A percentile compares a stretch with the other conserved stretches of the same genome.
Conservation (phyloP, 2,888 invertebrate genomes). For the Amblyjoppa proteus region DNA sequence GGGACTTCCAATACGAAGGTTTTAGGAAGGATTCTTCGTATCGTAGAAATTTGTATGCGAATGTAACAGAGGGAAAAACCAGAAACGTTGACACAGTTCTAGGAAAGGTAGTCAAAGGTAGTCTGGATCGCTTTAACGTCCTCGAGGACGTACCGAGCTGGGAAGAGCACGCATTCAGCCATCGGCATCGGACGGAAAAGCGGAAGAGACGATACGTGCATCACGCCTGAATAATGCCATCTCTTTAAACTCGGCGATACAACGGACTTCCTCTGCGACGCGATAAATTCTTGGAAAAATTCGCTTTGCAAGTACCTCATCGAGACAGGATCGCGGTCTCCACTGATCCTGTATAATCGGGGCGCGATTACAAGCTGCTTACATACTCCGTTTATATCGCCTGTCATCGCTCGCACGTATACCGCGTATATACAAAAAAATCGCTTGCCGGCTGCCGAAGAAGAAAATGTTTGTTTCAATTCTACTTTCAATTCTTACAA, state of each 20-base stretch:
- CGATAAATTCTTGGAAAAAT: background rate
- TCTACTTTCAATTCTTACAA: no score
- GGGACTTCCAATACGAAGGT: background rate
- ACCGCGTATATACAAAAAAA: no score
- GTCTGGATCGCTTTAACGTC: conserved; percentile 54
- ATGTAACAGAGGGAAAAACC: no score
- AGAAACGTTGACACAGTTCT: no score
- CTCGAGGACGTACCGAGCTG: conserved; percentile 8
- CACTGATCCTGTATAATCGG: background rate
- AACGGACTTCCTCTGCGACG: background rate
- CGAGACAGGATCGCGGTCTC: background rate
- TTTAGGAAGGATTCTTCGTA: no score
- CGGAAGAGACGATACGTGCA: conserved; percentile 3
- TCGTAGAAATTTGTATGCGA: no score
- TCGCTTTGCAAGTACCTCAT: background rate
- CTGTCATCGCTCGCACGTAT: no score
- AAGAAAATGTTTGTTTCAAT: no score
- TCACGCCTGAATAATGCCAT: conserved; percentile 1
- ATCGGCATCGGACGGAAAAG: conserved; percentile 21
- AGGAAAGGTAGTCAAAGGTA: no score
- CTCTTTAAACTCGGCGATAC: background rate
- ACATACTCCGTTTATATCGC: no score
- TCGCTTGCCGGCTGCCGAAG: no score
- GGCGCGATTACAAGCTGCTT: background rate
- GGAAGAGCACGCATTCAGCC: conserved; percentile 39